Percentiles rank a stretch among this genome's conserved stretches.
Conservation (phyloP, 2,797 vertebrate species). For the Etheostoma nigrum region DNA sequence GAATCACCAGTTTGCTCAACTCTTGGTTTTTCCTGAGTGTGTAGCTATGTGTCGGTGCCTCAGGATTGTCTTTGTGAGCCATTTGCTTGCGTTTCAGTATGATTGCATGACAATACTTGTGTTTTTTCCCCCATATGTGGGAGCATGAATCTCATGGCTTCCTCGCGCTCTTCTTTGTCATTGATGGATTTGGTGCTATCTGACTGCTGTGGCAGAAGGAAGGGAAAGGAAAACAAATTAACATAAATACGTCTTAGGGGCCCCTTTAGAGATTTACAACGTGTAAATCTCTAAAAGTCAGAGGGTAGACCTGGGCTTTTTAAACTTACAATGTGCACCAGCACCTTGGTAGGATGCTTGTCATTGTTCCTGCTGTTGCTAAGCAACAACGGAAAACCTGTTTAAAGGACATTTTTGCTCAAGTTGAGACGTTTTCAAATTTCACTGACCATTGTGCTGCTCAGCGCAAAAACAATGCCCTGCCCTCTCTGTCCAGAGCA, state of each 20-base stretch:
- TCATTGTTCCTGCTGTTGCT: constrained; percentile 66
- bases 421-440: constrained; percentile 53
- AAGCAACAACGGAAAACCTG: constrained; percentile 51
- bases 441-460: constrained; percentile 37
- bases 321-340: constrained; percentile 14
- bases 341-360: constrained; percentile 43
- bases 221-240: constrained; percentile 58
- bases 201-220: constrained; percentile 34
- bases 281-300: constrained; percentile 49
- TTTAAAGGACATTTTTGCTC: constrained; percentile 36
- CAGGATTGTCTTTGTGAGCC: constrained; percentile 6
- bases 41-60: constrained; percentile 12
- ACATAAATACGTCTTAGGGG: constrained; percentile 49
- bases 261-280: constrained; percentile 32
- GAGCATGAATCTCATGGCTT: constrained; percentile 29
- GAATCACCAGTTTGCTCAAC: constrained; percentile 68
- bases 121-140: constrained; percentile 25
- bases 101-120: constrained; percentile 21
- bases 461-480: constrained; percentile 16
- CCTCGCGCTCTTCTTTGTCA: constrained; percentile 31
- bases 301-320: constrained; percentile 48
- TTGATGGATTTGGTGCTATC: constrained; percentile 55
- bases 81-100: constrained; percentile 32
- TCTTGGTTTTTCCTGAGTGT: constrained; percentile 32
- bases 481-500: constrained; percentile 12